A percentile compares a stretch with the other conserved stretches of the same genome.
Evolutionary conservation across 2,113 vertebrate genomes (phyloP).

Genomic region (Megaceryle torquata): DNA sequence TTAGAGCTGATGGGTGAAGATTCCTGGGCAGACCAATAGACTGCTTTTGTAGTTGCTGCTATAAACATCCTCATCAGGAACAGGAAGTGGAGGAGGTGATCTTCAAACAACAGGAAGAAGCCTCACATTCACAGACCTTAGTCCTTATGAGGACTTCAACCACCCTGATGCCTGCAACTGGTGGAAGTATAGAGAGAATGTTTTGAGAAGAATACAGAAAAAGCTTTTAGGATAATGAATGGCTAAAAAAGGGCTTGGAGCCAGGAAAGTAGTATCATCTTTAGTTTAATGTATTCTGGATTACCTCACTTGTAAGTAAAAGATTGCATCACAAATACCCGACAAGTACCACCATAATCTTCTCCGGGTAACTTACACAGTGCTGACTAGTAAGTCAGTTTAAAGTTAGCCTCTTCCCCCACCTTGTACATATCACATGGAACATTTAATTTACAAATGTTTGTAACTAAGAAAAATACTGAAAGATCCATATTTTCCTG

Average conservation of each 20-base stretch:
- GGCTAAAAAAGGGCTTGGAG: background rate
- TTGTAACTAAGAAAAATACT: background rate
- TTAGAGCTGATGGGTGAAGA: background rate
- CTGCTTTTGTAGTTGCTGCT: background rate
- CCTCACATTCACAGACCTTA: background rate
- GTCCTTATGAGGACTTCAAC: background rate
- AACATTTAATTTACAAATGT: background rate
- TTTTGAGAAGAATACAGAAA: background rate
- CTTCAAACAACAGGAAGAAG: background rate
- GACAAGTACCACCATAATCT: background rate
- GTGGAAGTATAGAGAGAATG: background rate
- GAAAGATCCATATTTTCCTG: background rate
- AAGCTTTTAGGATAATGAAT: background rate
- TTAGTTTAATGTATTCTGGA: background rate
- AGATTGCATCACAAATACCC: background rate
- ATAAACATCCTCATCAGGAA: background rate
- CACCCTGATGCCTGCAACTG: background rate
- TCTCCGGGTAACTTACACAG: background rate
- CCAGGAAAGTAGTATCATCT: background rate
- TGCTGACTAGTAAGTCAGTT: background rate
- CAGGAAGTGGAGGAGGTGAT: background rate
- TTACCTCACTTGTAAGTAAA: background rate
- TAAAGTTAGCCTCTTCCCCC: background rate
- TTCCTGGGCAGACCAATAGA: background rate
- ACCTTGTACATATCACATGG: background rate